Evolutionary conservation across 2,797 vertebrate genomes (phyloP).

Genomic region (Iguana delicatissima): DNA sequence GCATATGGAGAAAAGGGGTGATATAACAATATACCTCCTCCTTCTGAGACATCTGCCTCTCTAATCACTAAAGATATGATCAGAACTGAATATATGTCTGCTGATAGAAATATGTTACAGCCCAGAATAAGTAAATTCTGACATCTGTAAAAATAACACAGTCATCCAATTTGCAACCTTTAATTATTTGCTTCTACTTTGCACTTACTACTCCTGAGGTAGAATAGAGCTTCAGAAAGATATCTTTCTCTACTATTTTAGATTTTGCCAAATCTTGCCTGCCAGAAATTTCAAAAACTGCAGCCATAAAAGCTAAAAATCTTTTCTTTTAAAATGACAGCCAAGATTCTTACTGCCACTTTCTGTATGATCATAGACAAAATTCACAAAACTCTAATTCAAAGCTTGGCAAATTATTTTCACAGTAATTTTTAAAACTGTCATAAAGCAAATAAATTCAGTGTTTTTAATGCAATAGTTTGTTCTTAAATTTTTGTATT

Average conservation of each 20-base stretch:
- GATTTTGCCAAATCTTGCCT: background rate
- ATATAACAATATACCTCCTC: background rate
- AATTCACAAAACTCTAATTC: background rate
- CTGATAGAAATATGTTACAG: background rate
- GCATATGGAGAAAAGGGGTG: background rate
- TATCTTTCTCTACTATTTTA: background rate
- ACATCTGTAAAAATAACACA: background rate
- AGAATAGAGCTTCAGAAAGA: background rate
- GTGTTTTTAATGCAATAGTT: too few species aligned
- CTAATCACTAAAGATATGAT: background rate
- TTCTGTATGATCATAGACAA: background rate
- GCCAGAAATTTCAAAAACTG: background rate
- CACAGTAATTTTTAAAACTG: too few species aligned
- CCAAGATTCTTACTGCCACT: background rate
- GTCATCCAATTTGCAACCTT: background rate
- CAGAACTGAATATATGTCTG: background rate
- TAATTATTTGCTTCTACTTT: background rate
- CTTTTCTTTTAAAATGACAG: background rate
- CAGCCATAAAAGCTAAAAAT: background rate
- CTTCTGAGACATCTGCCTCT: accelerated
- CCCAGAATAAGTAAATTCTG: background rate
- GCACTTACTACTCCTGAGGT: background rate
- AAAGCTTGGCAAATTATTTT: too few species aligned
- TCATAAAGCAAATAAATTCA: too few species aligned
- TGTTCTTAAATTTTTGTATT: too few species aligned